Conservation (phyloP, 2,888 invertebrate species). For the Idaea biselata region DNA sequence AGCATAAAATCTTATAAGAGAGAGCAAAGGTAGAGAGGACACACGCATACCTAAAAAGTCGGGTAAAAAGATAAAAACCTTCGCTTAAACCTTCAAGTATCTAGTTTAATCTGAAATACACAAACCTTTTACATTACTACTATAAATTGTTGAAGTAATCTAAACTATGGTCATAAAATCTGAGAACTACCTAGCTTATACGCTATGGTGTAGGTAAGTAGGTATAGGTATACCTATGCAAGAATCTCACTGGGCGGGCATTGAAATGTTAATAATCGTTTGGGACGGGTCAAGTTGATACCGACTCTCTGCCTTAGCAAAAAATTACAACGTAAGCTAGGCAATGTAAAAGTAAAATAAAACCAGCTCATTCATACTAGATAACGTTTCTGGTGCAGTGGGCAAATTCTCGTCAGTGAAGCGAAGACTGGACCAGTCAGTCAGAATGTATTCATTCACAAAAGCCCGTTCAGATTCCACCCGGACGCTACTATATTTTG, state of each 20-base stretch:
- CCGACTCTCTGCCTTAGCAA: neutral
- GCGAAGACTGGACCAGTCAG: too few relatives aligned
- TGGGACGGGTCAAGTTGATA: neutral
- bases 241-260: neutral
- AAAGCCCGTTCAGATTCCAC: too few relatives aligned
- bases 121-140: neutral
- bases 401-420: neutral
- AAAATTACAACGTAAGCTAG: neutral
- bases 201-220: neutral
- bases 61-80: neutral
- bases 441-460: too few relatives aligned
- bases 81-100: neutral
- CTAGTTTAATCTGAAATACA: neutral
- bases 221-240: neutral
- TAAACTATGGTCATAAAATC: slow-evolving; percentile 1
- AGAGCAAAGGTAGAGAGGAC: too few relatives aligned
- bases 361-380: neutral
- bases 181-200: neutral
- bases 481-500: too few relatives aligned
- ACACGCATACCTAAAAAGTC: neutral
- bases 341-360: neutral
- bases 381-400: neutral
- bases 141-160: slow-evolving; percentile 9
- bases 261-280: neutral
- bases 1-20: too few relatives aligned